Conservation (phyloP, 2,797 vertebrate genomes). For the Eulemur mongoz region DNA sequence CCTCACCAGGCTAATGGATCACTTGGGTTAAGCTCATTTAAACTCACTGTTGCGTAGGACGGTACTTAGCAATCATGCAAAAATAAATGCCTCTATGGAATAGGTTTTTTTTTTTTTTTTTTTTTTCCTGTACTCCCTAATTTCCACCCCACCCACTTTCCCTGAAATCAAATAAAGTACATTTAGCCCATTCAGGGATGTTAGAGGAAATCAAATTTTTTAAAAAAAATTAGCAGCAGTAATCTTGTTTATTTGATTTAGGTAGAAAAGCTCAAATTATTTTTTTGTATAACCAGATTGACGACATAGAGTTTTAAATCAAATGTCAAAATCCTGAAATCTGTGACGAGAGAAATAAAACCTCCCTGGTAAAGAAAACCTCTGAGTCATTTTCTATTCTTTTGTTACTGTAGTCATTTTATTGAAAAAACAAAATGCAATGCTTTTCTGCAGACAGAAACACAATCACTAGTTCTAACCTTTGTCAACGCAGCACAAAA, state of each 20-base stretch:
- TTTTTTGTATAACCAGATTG: conserved; percentile 47
- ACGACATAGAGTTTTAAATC: conserved; percentile 67
- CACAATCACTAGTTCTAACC: conserved; percentile 63
- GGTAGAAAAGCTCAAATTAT: conserved; percentile 46
- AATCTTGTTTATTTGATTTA: conserved; percentile 64
- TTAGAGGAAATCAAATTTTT: conserved; percentile 4
- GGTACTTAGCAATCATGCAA: not conserved
- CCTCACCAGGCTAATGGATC: not conserved
- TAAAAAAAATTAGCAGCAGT: not conserved
- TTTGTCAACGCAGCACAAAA: conserved; percentile 75
- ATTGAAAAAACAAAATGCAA: conserved; percentile 56
- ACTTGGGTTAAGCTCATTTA: not conserved
- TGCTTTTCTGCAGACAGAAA: conserved; percentile 70
- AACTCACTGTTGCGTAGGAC: not conserved
- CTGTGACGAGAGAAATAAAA: not conserved
- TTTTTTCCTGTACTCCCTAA: not conserved
- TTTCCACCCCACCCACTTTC: not conserved
- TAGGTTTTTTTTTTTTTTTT: not conserved
- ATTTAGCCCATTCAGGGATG: conserved; percentile 18
- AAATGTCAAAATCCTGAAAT: conserved; percentile 62
- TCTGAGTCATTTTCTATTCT: not conserved
- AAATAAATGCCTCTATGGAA: not conserved
- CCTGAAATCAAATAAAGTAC: not conserved
- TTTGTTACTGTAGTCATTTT: conserved; percentile 61
- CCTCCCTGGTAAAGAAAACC: conserved; percentile 28